Evolutionary conservation across 1,140 invertebrate genomes (phyloP).

Genomic region (Dryas iulia): DNA sequence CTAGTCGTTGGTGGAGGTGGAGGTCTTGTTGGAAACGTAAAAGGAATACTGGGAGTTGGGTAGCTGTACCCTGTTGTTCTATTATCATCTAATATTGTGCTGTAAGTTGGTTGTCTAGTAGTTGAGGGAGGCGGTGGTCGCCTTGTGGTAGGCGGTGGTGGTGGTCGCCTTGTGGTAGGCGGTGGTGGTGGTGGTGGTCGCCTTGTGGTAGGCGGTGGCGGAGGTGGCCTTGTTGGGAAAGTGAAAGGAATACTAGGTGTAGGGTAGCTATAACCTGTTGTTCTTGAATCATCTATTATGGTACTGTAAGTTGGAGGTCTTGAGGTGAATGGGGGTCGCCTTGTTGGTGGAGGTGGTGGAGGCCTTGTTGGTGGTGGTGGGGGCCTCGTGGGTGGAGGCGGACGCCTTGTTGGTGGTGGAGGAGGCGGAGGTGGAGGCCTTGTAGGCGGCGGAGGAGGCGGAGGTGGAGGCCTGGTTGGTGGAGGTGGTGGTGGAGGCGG

Average conservation of each 20-base stretch:
- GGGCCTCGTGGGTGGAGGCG: neutral
- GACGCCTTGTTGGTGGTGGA: neutral
- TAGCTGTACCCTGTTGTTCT: slow-evolving; percentile 27
- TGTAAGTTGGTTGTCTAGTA: slow-evolving; percentile 21
- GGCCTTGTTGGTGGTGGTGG: slow-evolving; percentile 12
- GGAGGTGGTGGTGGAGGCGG: slow-evolving; percentile 15
- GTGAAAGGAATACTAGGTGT: slow-evolving; percentile 41
- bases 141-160: slow-evolving; percentile 19
- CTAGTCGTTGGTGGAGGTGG: slow-evolving; percentile 19
- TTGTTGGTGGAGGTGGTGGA: slow-evolving; percentile 12
- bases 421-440: slow-evolving; percentile 3
- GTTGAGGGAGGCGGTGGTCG: slow-evolving; percentile 26
- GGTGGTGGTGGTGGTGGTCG: slow-evolving; percentile 16
- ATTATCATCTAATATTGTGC: slow-evolving; percentile 15
- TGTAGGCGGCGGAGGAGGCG: slow-evolving; percentile 17
- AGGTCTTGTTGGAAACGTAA: slow-evolving; percentile 35
- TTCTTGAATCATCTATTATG: slow-evolving; percentile 17
- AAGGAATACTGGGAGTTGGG: slow-evolving; percentile 36
- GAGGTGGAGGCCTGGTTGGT: slow-evolving; percentile 8
- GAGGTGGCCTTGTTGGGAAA: slow-evolving; percentile 26
- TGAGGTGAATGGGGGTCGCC: slow-evolving; percentile 21
- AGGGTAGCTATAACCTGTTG: slow-evolving; percentile 25
- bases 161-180: slow-evolving; percentile 6
- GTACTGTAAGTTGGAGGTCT: slow-evolving; percentile 29
- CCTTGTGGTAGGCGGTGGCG: slow-evolving; percentile 10